Base-by-base conservation (phyloP, 2,113 vertebrate genomes). In the Geothlypis trichas region DNA sequence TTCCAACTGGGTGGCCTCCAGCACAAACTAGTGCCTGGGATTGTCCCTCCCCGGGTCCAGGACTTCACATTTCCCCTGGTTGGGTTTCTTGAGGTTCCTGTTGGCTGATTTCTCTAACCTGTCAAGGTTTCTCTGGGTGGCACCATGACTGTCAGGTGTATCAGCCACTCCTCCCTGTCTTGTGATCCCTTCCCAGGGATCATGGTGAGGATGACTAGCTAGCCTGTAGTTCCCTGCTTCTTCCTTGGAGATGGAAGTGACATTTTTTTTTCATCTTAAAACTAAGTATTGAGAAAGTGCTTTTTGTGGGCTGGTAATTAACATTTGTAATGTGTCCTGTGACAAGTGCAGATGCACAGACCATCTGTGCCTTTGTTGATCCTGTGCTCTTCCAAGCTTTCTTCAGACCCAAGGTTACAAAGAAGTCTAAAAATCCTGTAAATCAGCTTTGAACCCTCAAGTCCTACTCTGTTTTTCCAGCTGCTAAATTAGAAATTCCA, bases 391-490 rank as follows among this genome's bases (percentile, higher is more conserved):
- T 84, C 57, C n/a, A 80, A 2, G 31, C 44, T 89, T 76, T 28
- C 59, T 87, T 81, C 72, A 88, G 47, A 51, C 21, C n/a, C 30
- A n/a, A 24, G 59, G 59, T 73, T 80, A 30, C 2, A 7, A 47
- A 75, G 74, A 49, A 49, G n/a, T 46, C 57, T 49, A 17, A 52
- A 14, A 24, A 72, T 61, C 23, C 49, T 73, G 27, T 55, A 73
- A 58, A 63, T 84, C 18, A 20, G 6, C 51, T 84, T 69, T 69
- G 69, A 81, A 74, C 22, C 11, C 42, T 54, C 0, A 2, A 62
- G 44, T 44, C 46, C n/a, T 93, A 5, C n/a, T 87, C 24, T 67
- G 30, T 94, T 92, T 87, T 90, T 37, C 58, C 13, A 68, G 15
- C 67, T 88, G 39, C 63, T 52, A 19, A 33, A 51, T 82, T 51